Base-by-base conservation (phyloP, 2,888 invertebrate species). In the Prosapia bicincta region DNA sequence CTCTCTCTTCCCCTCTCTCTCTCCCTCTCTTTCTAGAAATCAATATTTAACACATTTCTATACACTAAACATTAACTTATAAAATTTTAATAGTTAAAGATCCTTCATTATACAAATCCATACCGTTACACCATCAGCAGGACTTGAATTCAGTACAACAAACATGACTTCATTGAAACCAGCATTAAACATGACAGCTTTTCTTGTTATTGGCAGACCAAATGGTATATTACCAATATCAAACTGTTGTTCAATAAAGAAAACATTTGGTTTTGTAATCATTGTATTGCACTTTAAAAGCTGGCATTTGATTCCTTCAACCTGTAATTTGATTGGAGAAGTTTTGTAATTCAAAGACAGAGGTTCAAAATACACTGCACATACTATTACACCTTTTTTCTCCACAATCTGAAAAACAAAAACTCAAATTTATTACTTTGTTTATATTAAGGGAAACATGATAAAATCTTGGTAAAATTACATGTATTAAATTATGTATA, bases 381-480 rank as follows among this genome's bases (percentile, higher is more conserved):
- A 87, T 15, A 84, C 83, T 74, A 90, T 86, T 0, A 80, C 84
- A 26, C 90, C 90, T 76, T 78, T 82, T 81, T 84, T 83, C 0
- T 90, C 90, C 79, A 86, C 84, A 71, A 90, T 84, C 72, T 72
- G 72, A 20, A 54, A 54, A 20, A 3, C 38, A 38, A 38, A 69
- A 69, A 30, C 13, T n/a, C n/a, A n/a, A n/a, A n/a, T n/a, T n/a
- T n/a, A n/a, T n/a, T n/a, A n/a, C n/a, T n/a, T n/a, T n/a, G n/a
- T n/a, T n/a, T n/a, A n/a, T n/a, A n/a, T n/a, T n/a, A n/a, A n/a
- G n/a, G n/a, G n/a, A n/a, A n/a, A n/a, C n/a, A n/a, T n/a, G n/a
- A n/a, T n/a, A n/a, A n/a, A n/a, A n/a, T n/a, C n/a, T n/a, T n/a
- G n/a, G n/a, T n/a, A n/a, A n/a, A n/a, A n/a, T n/a, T n/a, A n/a